phyloP scores from a whole-genome alignment of 2,113 vertebrate genomes.

The Microcebus tavaratra region DNA sequence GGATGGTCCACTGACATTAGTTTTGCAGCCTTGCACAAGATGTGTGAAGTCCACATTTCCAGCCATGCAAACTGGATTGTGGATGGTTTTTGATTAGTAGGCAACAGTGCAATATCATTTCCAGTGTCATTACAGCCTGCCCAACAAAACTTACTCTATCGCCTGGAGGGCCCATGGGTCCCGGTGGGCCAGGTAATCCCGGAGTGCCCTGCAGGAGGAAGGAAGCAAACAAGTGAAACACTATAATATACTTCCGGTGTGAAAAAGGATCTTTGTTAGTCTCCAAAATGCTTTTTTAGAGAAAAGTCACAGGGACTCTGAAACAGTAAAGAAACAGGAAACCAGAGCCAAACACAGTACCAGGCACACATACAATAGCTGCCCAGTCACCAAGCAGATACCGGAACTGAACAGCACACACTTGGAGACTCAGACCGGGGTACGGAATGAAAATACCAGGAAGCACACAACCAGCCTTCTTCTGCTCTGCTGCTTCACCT shows the following conservation, averaged over 20 bases:
- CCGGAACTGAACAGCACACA: neutral
- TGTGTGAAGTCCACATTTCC: neutral
- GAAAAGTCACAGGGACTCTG: neutral
- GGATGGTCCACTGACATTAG: rapidly evolving
- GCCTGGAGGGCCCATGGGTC: constrained; percentile 92
- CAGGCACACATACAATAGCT: neutral
- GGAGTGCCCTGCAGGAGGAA: constrained; percentile 88
- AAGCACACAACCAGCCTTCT: neutral
- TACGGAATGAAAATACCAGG: neutral
- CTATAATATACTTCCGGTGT: neutral
- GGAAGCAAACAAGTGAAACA: constrained; percentile 53
- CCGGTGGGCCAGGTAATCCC: constrained; percentile 89
- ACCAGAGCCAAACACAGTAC: neutral
- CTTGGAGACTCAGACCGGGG: neutral
- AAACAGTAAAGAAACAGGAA: constrained; percentile 20
- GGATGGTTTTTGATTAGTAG: neutral
- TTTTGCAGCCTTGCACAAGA: neutral
- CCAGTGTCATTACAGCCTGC: neutral
- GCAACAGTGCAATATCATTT: neutral
- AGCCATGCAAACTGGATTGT: neutral
- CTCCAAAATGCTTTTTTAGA: neutral
- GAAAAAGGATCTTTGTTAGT: neutral
- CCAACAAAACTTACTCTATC: constrained; percentile 88
- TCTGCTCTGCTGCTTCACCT: neutral
- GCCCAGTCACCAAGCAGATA: neutral